Conservation (phyloP, 2,888 invertebrate species). For the Entomobrya proxima region DNA sequence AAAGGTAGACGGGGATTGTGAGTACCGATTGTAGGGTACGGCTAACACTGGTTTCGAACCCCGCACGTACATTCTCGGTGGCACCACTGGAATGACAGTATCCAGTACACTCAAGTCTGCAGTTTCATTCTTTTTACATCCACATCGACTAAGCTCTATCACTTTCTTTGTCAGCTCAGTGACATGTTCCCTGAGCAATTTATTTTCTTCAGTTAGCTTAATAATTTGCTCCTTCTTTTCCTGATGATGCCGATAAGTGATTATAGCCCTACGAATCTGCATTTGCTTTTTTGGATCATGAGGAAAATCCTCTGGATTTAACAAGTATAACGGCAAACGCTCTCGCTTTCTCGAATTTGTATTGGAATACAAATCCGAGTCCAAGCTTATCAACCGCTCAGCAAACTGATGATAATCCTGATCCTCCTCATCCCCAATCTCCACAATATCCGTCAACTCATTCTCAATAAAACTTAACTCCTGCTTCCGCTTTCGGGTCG, state of each 20-base stretch:
- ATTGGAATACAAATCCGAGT: background rate
- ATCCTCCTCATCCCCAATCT: background rate
- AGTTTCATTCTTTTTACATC: constrained; percentile 43
- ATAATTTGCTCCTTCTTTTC: constrained; percentile 58
- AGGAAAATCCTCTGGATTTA: constrained; percentile 61
- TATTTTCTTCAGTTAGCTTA: constrained; percentile 55
- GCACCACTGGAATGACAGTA: constrained; percentile 38
- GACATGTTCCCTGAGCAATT: constrained; percentile 18
- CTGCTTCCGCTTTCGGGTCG: constrained; percentile 46
- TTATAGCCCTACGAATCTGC: constrained; percentile 62
- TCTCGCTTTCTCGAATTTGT: constrained; percentile 33
- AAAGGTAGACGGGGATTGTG: background rate
- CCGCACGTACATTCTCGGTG: constrained; percentile 45
- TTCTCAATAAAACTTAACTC: background rate
- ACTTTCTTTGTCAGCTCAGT: background rate
- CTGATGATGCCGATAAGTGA: constrained; percentile 66
- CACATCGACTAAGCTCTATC: constrained; percentile 37
- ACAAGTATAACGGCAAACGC: constrained; percentile 51
- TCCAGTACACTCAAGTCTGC: constrained; percentile 16
- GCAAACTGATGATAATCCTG: background rate
- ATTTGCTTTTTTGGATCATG: constrained; percentile 63
- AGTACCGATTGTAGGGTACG: constrained; percentile 25
- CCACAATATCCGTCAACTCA: background rate
- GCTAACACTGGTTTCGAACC: constrained; percentile 29
- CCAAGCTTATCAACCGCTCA: background rate